Evolutionary conservation across 2,797 vertebrate genomes (phyloP).

Genomic region (Benthosema pterotum): DNA sequence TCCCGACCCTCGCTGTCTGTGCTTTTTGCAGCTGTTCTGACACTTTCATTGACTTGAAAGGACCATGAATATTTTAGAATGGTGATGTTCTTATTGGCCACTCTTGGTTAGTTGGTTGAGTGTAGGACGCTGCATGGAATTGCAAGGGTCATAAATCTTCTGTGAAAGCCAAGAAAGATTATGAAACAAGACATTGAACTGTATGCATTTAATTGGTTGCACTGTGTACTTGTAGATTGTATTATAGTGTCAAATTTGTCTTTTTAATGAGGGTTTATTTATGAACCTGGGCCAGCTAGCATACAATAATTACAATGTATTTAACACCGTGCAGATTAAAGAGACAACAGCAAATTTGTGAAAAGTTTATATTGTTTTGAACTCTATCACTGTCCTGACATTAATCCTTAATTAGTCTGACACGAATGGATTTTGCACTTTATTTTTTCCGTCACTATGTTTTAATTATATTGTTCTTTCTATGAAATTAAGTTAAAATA

Average conservation of each 20-base stretch:
- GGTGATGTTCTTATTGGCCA: conserved; percentile 31
- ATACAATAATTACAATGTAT: conserved; percentile 10
- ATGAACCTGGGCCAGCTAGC: conserved; percentile 17
- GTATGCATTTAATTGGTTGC: neutral
- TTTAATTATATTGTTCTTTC: conserved; percentile 49
- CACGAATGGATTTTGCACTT: conserved; percentile 71
- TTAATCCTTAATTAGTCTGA: conserved; percentile 43
- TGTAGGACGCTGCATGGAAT: too few species aligned
- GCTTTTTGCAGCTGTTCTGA: conserved; percentile 14
- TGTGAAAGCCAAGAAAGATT: neutral
- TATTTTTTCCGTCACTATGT: conserved; percentile 50
- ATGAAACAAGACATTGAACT: conserved; percentile 9
- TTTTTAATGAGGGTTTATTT: conserved; percentile 11
- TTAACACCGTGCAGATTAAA: conserved; percentile 16
- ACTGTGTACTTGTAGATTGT: conserved; percentile 8
- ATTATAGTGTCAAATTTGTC: neutral
- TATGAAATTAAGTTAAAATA: conserved; percentile 49
- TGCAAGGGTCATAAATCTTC: neutral
- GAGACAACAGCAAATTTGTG: conserved; percentile 25
- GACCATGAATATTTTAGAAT: neutral
- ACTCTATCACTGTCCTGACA: conserved; percentile 20
- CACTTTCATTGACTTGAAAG: conserved; percentile 22
- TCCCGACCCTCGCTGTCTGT: conserved; percentile 25
- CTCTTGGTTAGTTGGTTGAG: conserved; percentile 17
- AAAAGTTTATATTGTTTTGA: conserved; percentile 3